Evolutionary conservation across 1,140 invertebrate genomes (phyloP).

Genomic region (Polypedilum pembai): DNA sequence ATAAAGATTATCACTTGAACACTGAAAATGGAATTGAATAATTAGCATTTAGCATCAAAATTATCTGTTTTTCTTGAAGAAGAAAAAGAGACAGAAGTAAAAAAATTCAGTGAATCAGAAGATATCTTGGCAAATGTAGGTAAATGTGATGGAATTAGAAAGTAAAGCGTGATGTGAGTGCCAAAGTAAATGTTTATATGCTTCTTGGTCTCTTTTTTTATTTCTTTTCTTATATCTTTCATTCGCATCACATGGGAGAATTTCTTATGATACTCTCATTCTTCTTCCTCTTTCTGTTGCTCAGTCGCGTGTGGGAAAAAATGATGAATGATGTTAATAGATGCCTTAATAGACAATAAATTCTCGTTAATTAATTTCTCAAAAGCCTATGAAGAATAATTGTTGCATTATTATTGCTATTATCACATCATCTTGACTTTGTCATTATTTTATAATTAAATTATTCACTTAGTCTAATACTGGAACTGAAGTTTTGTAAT

Average conservation of each 20-base stretch:
- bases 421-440: too few species aligned
- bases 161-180: slow-evolving; percentile 22
- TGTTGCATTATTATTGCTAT: too few species aligned
- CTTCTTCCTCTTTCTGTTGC: background rate
- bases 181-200: slow-evolving; percentile 3
- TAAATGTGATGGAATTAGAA: slow-evolving; percentile 22
- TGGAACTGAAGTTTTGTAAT: too few species aligned
- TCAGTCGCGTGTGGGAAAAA: background rate
- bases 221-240: background rate
- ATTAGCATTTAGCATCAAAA: background rate
- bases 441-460: too few species aligned
- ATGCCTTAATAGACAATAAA: slow-evolving; percentile 5
- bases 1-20: background rate
- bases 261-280: background rate
- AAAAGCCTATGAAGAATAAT: too few species aligned
- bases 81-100: background rate
- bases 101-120: background rate
- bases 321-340: slow-evolving; percentile 15
- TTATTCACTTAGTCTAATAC: too few species aligned
- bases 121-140: background rate
- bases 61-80: background rate
- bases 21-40: background rate
- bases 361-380: slow-evolving; percentile 3
- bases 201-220: background rate
- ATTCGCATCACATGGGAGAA: background rate